Percentiles rank a stretch among this genome's conserved stretches.
Conservation (phyloP, 2,797 vertebrate genomes). For the Oryzias dopingdopingensis region DNA sequence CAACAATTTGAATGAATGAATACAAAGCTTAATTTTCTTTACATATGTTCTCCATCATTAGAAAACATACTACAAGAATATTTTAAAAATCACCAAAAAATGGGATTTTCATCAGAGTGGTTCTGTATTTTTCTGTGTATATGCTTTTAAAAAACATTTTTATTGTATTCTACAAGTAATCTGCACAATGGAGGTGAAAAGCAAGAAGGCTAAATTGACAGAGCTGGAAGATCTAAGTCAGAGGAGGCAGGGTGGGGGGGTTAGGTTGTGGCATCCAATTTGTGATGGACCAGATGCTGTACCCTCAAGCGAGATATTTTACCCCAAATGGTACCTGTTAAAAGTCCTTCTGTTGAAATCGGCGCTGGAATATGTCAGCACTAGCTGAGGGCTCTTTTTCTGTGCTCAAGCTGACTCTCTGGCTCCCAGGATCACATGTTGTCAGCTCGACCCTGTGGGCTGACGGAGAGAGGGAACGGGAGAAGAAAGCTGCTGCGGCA, state of each 20-base stretch:
- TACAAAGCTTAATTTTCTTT: too few relatives aligned
- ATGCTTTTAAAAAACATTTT: not conserved
- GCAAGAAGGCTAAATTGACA: slow-evolving; percentile 3
- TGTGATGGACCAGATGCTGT: slow-evolving; percentile 76
- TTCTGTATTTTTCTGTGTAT: not conserved
- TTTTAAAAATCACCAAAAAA: too few relatives aligned
- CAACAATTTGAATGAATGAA: too few relatives aligned
- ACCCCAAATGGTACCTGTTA: slow-evolving; percentile 77
- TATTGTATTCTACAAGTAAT: slow-evolving; percentile 6
- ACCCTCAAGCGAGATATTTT: slow-evolving; percentile 77
- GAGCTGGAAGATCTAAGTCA: slow-evolving; percentile 2
- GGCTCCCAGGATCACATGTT: slow-evolving; percentile 64
- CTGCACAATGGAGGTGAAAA: slow-evolving; percentile 36
- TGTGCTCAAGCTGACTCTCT: slow-evolving; percentile 62
- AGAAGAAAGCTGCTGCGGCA: slow-evolving; percentile 56
- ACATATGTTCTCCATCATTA: too few relatives aligned
- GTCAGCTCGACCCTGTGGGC: slow-evolving; percentile 66
- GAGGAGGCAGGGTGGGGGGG: slow-evolving; percentile 22
- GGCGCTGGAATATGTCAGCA: slow-evolving; percentile 68
- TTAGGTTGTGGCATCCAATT: slow-evolving; percentile 64
- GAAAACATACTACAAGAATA: too few relatives aligned
- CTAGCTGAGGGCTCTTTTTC: slow-evolving; percentile 73
- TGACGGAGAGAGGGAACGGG: slow-evolving; percentile 39
- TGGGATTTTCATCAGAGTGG: too few relatives aligned
- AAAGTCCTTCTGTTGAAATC: slow-evolving; percentile 79